phyloP scores from a whole-genome alignment of 2,888 invertebrate species.

The Noctua pronuba region DNA sequence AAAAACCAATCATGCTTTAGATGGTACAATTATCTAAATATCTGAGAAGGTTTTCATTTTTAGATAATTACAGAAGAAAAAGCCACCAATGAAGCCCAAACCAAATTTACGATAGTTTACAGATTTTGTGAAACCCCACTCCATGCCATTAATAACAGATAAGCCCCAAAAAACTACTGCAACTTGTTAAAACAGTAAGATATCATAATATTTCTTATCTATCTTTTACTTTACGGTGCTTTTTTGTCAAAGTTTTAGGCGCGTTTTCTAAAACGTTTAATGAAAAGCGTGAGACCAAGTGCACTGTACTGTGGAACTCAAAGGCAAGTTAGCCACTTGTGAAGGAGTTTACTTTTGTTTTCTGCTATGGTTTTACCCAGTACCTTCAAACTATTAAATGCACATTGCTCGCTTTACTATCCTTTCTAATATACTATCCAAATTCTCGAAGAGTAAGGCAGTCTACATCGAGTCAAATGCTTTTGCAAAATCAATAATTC shows the following conservation, averaged over 20 bases:
- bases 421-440: background rate
- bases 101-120: background rate
- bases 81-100: background rate
- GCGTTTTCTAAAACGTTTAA: constrained; percentile 15
- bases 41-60: background rate
- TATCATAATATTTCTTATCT: background rate
- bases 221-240: background rate
- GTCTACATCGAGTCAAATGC: background rate
- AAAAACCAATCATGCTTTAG: background rate
- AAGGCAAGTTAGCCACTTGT: background rate
- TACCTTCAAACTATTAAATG: background rate
- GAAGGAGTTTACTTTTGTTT: background rate
- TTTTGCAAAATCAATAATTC: background rate
- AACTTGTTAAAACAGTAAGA: constrained; percentile 4
- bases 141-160: constrained; percentile 26
- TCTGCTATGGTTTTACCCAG: background rate
- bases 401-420: background rate
- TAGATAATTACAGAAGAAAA: background rate
- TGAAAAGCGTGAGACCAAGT: background rate
- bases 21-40: background rate
- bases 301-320: constrained; percentile 2
- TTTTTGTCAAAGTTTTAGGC: background rate
- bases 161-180: background rate
- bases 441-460: background rate
- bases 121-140: constrained; percentile 6